Base-by-base conservation (phyloP, 2,888 invertebrate genomes). In the Anorthoa munda region DNA sequence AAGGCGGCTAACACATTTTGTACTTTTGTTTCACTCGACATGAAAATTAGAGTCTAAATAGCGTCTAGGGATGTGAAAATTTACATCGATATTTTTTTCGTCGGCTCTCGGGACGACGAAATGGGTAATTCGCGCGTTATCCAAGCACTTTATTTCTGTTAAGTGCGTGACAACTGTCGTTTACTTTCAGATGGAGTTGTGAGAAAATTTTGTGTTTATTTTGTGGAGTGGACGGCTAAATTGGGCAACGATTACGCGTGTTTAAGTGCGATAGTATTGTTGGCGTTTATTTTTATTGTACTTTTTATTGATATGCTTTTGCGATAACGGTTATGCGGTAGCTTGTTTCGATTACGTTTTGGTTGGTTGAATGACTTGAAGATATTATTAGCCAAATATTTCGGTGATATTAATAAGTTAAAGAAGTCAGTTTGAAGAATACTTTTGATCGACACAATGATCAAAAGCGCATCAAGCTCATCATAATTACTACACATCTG, bases 81-180 rank as follows among this genome's bases (percentile, higher is more conserved):
- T 86, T 81, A 77, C 82, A 87, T 88, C 84, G 79, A 88, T 89
- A 86, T 88, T 88, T 90, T 89, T 90, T 89, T 85, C 81, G 85
- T 72, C 69, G 76, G 58, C 81, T 81, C 86, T 75, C 65, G 81
- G 77, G 78, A 78, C 71, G 65, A 77, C 75, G 67, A 65, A 86
- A 90, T 87, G 87, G 88, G 86, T 88, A 86, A 89, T 91, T 90
- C 86, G 79, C 88, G 76, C 82, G 83, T 82, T 86, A 85, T 81
- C 81, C 84, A 53, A 75, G 74, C 82, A 77, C 78, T 86, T 85
- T 86, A 82, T 85, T 87, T 86, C 87, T 84, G 82, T 89, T 88
- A 90, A 88, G 85, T 90, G 90, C 92, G 92, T 92, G 91, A 91
- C 92, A 90, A 87, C 77, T 82, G 85, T 86, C 89, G 86, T 90